Percentiles rank a stretch among this genome's conserved stretches.
Evolutionary conservation across 2,888 invertebrate genomes (phyloP).

Genomic region (Eupeodes luniger): DNA sequence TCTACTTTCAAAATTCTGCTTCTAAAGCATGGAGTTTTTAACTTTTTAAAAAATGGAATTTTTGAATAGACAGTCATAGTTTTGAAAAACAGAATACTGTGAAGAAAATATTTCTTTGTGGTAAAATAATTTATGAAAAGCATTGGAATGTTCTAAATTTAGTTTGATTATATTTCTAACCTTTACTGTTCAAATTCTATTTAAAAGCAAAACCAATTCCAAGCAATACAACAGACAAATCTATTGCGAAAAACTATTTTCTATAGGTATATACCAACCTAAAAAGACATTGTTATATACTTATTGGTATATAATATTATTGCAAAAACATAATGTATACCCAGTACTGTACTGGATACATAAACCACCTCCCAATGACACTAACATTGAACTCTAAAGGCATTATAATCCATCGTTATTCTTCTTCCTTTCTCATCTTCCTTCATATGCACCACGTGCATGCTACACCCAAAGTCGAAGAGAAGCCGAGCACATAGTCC

Average conservation of each 20-base stretch:
- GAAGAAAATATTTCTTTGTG: too few relatives aligned
- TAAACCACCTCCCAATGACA: slow-evolving; percentile 52
- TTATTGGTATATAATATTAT: too few relatives aligned
- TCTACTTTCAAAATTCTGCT: too few relatives aligned
- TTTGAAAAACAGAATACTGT: too few relatives aligned
- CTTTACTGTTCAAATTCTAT: slow-evolving; percentile 25
- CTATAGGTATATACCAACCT: neutral
- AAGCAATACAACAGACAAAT: neutral
- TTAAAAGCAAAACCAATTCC: neutral
- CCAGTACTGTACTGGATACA: neutral
- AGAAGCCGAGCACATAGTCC: slow-evolving; percentile 35
- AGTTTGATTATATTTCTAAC: neutral
- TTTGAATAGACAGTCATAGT: too few relatives aligned
- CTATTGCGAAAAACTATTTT: neutral
- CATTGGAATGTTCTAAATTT: too few relatives aligned
- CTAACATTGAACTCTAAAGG: slow-evolving; percentile 75
- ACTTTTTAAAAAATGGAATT: too few relatives aligned
- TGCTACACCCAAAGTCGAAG: neutral
- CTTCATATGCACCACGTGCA: slow-evolving; percentile 48
- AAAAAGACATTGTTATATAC: too few relatives aligned
- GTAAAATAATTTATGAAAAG: too few relatives aligned
- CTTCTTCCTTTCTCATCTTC: neutral
- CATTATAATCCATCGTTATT: slow-evolving; percentile 49
- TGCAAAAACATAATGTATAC: neutral
- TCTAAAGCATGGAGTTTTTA: too few relatives aligned